Conservation (phyloP, 2,888 invertebrate species). For the Hoplodrina ambigua region DNA sequence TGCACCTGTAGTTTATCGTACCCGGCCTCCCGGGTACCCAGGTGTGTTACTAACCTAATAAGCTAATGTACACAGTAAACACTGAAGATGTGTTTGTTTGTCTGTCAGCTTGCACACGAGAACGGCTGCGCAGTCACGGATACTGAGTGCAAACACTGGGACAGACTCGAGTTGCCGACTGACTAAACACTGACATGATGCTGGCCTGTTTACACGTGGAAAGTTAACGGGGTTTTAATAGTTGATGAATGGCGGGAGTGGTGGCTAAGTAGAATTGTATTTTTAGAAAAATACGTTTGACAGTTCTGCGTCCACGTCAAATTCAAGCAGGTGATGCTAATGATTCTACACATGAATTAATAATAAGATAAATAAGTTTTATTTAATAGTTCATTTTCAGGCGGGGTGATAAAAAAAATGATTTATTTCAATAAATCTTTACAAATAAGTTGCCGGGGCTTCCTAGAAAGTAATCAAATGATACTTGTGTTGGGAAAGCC, state of each 20-base stretch:
- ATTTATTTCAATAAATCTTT: too few species aligned
- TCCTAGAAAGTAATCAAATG: too few species aligned
- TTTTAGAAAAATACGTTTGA: neutral
- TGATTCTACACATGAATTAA: too few species aligned
- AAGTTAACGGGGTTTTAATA: slow-evolving; percentile 28
- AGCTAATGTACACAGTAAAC: slow-evolving; percentile 20
- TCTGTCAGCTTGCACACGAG: slow-evolving; percentile 39
- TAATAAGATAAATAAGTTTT: too few species aligned
- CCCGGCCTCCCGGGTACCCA: slow-evolving; percentile 4
- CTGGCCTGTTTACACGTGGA: slow-evolving; percentile 15
- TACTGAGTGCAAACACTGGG: slow-evolving; percentile 38
- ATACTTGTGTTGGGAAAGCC: too few species aligned
- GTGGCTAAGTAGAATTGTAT: neutral
- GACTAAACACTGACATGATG: slow-evolving; percentile 50
- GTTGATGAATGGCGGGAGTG: slow-evolving; percentile 2
- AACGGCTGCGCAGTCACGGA: slow-evolving; percentile 41
- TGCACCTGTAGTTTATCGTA: slow-evolving; percentile 3
- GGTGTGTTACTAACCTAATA: slow-evolving; percentile 44
- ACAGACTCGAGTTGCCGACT: slow-evolving; percentile 31
- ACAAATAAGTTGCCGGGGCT: too few species aligned
- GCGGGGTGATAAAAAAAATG: too few species aligned
- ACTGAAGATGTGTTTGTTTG: slow-evolving; percentile 46
- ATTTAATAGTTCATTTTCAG: too few species aligned
- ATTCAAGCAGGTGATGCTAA: too few species aligned
- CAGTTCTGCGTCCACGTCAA: too few species aligned